A percentile compares a stretch with the other conserved stretches of the same genome.
Evolutionary conservation across 2,888 invertebrate genomes (phyloP).

Genomic region (Sphaeridia pumilis): DNA sequence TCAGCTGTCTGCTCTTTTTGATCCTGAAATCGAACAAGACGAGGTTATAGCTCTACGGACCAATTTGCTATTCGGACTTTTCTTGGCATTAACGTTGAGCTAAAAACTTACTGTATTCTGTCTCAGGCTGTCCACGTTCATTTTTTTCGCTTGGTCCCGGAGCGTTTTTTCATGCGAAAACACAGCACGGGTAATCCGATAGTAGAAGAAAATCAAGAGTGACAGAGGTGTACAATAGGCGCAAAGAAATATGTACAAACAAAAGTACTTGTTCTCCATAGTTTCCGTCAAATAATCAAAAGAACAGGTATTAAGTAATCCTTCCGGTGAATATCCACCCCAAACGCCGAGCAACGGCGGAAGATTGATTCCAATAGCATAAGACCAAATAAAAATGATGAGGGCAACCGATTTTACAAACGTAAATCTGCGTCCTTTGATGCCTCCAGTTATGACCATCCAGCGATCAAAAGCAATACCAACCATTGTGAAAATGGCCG

Average conservation of each 20-base stretch:
- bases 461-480: constrained; percentile 21
- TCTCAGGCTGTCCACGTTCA: constrained; percentile 23
- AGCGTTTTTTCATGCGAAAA: constrained; percentile 21
- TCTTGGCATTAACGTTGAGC: too few relatives aligned
- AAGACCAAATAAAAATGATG: constrained; percentile 22
- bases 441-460: constrained; percentile 16
- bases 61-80: too few relatives aligned
- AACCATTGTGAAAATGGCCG: constrained; percentile 21
- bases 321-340: constrained; percentile 20
- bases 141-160: constrained; percentile 23
- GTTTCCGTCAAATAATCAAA: constrained; percentile 21
- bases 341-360: constrained; percentile 19
- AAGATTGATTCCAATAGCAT: constrained; percentile 20
- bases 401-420: constrained; percentile 12
- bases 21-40: too few relatives aligned
- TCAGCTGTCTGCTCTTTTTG: constrained; percentile 21
- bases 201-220: constrained; percentile 17
- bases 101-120: constrained; percentile 10
- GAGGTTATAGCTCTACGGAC: too few relatives aligned
- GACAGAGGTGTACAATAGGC: constrained; percentile 14
- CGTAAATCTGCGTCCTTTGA: constrained; percentile 13
- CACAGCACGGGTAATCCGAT: constrained; percentile 17
- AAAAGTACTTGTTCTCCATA: constrained; percentile 15
- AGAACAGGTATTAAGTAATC: constrained; percentile 19
- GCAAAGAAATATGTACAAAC: constrained; percentile 15